Conservation (phyloP, 2,888 invertebrate genomes). For the Drosophila austrosaltans region DNA sequence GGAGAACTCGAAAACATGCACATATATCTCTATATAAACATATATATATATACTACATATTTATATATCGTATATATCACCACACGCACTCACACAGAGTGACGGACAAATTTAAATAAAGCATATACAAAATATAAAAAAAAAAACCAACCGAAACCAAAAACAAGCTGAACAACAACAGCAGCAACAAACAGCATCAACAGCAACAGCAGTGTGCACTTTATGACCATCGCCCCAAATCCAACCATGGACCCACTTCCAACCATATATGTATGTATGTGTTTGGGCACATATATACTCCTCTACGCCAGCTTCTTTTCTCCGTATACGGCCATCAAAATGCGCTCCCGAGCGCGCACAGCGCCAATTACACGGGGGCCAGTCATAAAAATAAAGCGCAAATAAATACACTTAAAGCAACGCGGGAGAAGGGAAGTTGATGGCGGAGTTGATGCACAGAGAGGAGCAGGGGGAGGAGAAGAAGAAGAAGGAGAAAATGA, state of each 20-base stretch:
- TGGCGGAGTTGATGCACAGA: not conserved
- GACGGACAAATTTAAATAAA: constrained; percentile 45
- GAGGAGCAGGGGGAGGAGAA: no score
- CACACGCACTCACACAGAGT: constrained; percentile 24
- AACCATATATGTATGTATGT: not conserved
- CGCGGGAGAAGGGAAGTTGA: constrained; percentile 12
- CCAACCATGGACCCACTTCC: not conserved
- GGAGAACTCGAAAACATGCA: constrained; percentile 25
- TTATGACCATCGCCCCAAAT: constrained; percentile 49
- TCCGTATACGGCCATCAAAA: constrained; percentile 64
- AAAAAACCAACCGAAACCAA: not conserved
- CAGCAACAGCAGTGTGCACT: constrained; percentile 46
- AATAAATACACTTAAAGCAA: constrained; percentile 76
- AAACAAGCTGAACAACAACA: constrained; percentile 35
- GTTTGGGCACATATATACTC: not conserved
- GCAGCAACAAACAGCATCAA: not conserved
- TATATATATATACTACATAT: not conserved
- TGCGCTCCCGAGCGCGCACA: constrained; percentile 62
- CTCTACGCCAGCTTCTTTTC: constrained; percentile 27
- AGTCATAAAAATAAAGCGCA: constrained; percentile 77
- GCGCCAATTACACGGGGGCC: constrained; percentile 74
- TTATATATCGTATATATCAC: constrained; percentile 23
- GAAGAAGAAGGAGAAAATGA: not conserved
- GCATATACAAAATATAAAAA: constrained; percentile 27
- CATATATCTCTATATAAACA: not conserved